Base-by-base conservation (phyloP, 2,888 invertebrate species). In the Andrena hattorfiana region DNA sequence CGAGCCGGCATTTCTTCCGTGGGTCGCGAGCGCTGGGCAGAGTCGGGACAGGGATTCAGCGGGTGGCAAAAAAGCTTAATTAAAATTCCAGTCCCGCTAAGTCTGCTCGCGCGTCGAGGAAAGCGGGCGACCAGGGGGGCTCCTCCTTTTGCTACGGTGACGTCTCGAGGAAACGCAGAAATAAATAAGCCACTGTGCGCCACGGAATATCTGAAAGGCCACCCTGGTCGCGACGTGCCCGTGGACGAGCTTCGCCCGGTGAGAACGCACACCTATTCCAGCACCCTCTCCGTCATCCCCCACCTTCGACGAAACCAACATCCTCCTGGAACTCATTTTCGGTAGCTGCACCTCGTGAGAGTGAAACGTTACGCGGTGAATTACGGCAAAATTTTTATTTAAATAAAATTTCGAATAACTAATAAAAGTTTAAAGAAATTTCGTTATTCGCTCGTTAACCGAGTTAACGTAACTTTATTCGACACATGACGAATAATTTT, bases 71-170 rank as follows among this genome's bases (percentile, higher is more conserved):
- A 90, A 90, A 90, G 89, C 87, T 90, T 91, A 91, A 91, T 91
- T 91, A 91, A 91, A 91, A 90, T 91, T 90, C 91, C 85, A 76
- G 85, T 72, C 83, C 85, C 84, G 86, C 83, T 84, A 88, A 90
- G 86, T 89, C 86, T 83, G 74, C 79, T 77, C 80, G 79, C 74
- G 69, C 54, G 56, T 54, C 64, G n/a, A 51, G 26, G 66, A 30
- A 42, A 64, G 23, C 26, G 16, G 62, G 56, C 13, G 35, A 30
- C 16, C 35, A 2, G 51, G 26, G 26, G 42, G 51, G 63, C 73
- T 56, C 64, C 77, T 71, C 62, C 69, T 78, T 79, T 77, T 71
- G 77, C 75, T 56, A 67, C 56, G 23, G 82, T 81, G 85, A 86
- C 83, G 84, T 86, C 83, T 81, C 84, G 88, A 88, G 86, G 63